A percentile compares a stretch with the other conserved stretches of the same genome.
Evolutionary conservation across 2,888 invertebrate genomes (phyloP).

Genomic region (Corythucha ciliata): DNA sequence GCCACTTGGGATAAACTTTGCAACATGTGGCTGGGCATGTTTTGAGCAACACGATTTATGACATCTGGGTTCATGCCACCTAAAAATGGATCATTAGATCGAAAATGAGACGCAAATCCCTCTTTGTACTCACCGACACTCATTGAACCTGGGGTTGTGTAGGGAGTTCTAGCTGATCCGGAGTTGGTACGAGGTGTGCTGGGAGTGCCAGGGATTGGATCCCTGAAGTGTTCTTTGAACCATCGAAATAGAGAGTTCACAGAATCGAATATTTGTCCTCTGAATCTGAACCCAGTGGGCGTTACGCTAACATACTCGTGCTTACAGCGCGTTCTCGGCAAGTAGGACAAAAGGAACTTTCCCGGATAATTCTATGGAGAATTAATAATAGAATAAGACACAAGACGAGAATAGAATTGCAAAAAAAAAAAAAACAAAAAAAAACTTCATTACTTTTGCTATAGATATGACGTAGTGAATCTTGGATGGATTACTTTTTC

Average conservation of each 20-base stretch:
- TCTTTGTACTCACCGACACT: conserved; percentile 21
- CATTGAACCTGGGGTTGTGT: conserved; percentile 27
- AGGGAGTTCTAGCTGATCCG: conserved; percentile 26
- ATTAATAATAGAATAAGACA: background rate
- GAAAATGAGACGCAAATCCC: background rate
- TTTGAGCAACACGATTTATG: conserved; percentile 61
- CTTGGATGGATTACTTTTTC: conserved; percentile 73
- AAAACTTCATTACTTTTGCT: conserved; percentile 48
- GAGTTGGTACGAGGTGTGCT: conserved; percentile 35
- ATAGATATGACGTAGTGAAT: conserved; percentile 83
- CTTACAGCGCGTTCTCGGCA: conserved; percentile 71
- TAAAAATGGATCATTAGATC: conserved; percentile 28
- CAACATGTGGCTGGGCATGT: conserved; percentile 59
- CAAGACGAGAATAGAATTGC: background rate
- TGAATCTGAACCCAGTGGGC: conserved; percentile 86
- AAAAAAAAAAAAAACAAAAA: background rate
- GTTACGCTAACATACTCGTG: conserved; percentile 89
- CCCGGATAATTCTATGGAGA: conserved; percentile 62
- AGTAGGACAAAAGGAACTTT: conserved; percentile 86
- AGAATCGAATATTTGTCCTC: conserved; percentile 79
- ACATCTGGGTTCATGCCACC: conserved; percentile 55
- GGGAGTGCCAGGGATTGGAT: conserved; percentile 68
- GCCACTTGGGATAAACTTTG: conserved; percentile 63
- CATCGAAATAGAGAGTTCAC: conserved; percentile 74
- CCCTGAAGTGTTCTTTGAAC: conserved; percentile 97